A percentile compares a stretch with the other conserved stretches of the same genome.
Evolutionary conservation across 2,113 vertebrate species (phyloP).

Genomic region (Chlorocebus sabaeus): DNA sequence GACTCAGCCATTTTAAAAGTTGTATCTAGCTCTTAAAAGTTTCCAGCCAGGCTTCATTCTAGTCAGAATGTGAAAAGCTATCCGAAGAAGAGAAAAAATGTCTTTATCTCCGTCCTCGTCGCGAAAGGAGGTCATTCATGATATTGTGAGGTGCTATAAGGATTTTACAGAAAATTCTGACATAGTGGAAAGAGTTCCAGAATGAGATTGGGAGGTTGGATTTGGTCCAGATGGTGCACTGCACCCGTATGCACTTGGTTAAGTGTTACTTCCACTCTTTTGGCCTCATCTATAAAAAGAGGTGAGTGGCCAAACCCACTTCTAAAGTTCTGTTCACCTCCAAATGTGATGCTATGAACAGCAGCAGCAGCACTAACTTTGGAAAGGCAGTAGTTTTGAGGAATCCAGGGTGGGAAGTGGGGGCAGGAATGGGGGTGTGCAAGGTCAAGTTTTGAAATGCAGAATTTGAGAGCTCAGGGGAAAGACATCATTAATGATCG

Average conservation of each 20-base stretch:
- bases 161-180: neutral
- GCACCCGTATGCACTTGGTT: neutral
- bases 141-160: neutral
- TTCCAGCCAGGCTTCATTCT: slow-evolving; percentile 40
- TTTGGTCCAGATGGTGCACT: neutral
- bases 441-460: neutral
- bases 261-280: neutral
- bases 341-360: neutral
- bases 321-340: neutral
- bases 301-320: neutral
- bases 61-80: slow-evolving; percentile 20
- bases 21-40: slow-evolving; percentile 32
- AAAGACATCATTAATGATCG: neutral
- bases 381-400: neutral
- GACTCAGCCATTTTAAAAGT: slow-evolving; percentile 50
- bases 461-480: neutral
- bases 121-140: slow-evolving; percentile 4
- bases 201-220: neutral
- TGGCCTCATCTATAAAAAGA: neutral
- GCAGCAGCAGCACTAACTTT: neutral
- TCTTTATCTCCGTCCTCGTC: slow-evolving; percentile 33
- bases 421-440: neutral
- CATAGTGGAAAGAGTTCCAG: neutral
- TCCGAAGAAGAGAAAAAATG: neutral
- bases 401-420: neutral